Evolutionary conservation across 2,797 vertebrate species (phyloP).

Genomic region (Acanthis flammea): DNA sequence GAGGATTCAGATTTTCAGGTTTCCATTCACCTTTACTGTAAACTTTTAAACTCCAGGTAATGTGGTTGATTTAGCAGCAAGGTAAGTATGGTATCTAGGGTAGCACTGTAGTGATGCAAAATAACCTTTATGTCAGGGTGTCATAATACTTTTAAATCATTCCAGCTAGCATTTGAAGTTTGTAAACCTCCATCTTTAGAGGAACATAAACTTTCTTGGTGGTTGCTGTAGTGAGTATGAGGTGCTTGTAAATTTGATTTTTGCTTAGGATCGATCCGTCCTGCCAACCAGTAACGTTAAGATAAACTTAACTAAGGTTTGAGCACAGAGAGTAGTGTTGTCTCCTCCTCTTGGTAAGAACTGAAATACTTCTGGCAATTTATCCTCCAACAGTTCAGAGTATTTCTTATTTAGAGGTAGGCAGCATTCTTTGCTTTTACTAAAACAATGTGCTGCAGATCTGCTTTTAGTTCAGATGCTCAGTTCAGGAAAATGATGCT

Average conservation of each 20-base stretch:
- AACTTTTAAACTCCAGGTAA: neutral
- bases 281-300: neutral
- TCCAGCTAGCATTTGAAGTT: neutral
- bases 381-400: neutral
- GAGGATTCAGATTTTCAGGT: neutral
- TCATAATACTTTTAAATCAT: neutral
- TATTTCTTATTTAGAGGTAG: neutral
- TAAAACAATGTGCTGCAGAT: neutral
- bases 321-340: neutral
- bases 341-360: neutral
- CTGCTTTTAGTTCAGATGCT: neutral
- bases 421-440: neutral
- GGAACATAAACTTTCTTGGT: neutral
- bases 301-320: neutral
- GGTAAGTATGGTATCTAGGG: neutral
- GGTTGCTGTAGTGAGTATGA: neutral
- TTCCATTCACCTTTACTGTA: neutral
- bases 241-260: neutral
- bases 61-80: neutral
- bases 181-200: neutral
- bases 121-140: neutral
- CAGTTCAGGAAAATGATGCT: neutral
- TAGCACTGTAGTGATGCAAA: neutral
- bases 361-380: neutral
- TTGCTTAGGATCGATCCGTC: neutral